Conservation (phyloP, 1,140 invertebrate species). For the Drosophila elegans region DNA sequence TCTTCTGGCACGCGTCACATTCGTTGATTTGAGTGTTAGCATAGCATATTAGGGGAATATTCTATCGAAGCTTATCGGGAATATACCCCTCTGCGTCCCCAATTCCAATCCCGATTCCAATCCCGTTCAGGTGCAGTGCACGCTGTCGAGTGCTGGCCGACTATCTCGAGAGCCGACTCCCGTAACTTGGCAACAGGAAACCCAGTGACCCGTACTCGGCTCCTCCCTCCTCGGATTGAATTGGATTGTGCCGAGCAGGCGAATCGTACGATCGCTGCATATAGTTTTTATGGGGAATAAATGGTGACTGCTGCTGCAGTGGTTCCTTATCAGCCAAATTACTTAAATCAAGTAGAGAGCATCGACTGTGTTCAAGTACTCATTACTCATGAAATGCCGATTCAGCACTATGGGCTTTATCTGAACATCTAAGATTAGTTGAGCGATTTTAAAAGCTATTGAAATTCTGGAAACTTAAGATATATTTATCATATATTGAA, state of each 20-base stretch:
- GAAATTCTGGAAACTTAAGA: neutral
- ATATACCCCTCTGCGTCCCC: neutral
- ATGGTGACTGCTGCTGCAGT: conserved; percentile 40
- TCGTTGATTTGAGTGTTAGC: conserved; percentile 12
- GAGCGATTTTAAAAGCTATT: neutral
- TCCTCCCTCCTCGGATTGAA: neutral
- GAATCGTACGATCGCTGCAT: conserved; percentile 35
- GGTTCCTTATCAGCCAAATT: conserved; percentile 32
- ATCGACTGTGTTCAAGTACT: conserved; percentile 11
- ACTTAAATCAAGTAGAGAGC: conserved; percentile 11
- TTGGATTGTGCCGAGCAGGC: conserved; percentile 14
- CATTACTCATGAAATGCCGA: conserved; percentile 19
- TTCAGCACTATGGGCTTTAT: conserved; percentile 2
- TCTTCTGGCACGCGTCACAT: conserved; percentile 36
- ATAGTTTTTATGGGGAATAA: conserved; percentile 11
- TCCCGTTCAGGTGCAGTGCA: conserved; percentile 26
- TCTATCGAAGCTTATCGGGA: conserved; percentile 26
- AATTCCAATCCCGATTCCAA: neutral
- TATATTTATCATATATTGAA: neutral
- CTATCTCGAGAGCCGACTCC: conserved; percentile 34
- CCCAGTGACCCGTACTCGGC: conserved; percentile 14
- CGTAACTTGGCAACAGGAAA: conserved; percentile 41
- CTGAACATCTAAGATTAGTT: conserved; percentile 6
- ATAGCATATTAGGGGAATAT: conserved; percentile 11
- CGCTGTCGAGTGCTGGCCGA: conserved; percentile 23